Percentiles rank a stretch among this genome's conserved stretches.
Evolutionary conservation across 2,113 vertebrate species (phyloP).

Genomic region (Delphinapterus leucas): DNA sequence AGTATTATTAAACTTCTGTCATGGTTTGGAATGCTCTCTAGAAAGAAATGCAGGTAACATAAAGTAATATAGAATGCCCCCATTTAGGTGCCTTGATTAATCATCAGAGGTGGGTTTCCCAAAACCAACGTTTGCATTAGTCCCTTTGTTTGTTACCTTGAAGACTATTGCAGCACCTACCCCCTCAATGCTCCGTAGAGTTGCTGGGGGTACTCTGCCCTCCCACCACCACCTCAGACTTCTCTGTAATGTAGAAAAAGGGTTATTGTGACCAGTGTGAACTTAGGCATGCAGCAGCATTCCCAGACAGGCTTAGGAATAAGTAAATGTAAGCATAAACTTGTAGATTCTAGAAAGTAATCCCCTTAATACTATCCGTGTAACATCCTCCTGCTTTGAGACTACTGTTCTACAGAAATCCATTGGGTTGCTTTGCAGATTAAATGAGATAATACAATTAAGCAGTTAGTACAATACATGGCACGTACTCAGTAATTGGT

Average conservation of each 20-base stretch:
- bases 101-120: neutral
- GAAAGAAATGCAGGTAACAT: neutral
- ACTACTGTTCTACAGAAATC: too few relatives aligned
- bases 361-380: neutral
- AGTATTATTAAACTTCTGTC: neutral
- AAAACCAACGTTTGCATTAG: neutral
- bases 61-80: neutral
- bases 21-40: neutral
- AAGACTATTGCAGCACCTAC: neutral
- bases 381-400: neutral
- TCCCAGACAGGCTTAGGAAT: neutral
- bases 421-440: neutral
- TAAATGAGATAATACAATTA: neutral
- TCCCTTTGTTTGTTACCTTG: neutral
- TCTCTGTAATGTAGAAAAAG: neutral
- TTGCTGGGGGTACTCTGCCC: fast-evolving
- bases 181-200: neutral
- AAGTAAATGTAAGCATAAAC: too few relatives aligned
- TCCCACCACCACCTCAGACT: neutral
- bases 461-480: fast-evolving
- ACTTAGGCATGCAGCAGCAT: neutral
- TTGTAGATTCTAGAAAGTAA: neutral
- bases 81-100: neutral
- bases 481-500: neutral
- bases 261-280: neutral